Base-by-base conservation (phyloP, 2,888 invertebrate species). In the Dendrolimus pini region DNA sequence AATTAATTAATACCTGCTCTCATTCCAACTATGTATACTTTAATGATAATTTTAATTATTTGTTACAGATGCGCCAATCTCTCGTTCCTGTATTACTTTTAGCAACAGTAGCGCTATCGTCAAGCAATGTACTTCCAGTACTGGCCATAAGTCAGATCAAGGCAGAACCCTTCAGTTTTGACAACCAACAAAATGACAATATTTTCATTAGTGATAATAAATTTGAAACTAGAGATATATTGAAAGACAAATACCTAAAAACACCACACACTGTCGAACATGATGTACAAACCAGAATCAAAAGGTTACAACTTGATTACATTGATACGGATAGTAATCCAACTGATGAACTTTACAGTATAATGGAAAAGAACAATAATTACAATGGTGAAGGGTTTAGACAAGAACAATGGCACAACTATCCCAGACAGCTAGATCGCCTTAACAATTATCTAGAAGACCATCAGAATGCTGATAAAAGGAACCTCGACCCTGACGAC, bases 361-460 rank as follows among this genome's bases (percentile, higher is more conserved):
- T 72, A 47, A 66, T 76, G 52, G 72, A 68, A 59, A 76, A 77
- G 60, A 71, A 77, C 54, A 73, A 80, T 41, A 75, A 75, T 62
- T 77, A 80, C 57, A 77, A 82, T 59, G 80, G 79, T 1, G 77
- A 87, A 61, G 85, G 84, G n/a, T 83, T 78, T 60, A 71, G 83
- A 53, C 80, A 83, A 78, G 82, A 88, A 64, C 85, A 85, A 68
- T 86, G 86, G 88, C 87, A 84, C 59, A 85, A 87, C 67, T 89
- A 89, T 62, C 88, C 89, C 1, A 75, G 86, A 58, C 87, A 85
- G 60, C 67, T 88, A 56, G 85, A 88, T 65, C 83, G 86, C 55
- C 87, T 87, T 53, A 82, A 86, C 68, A 70, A 71, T 55, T 74
- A 75, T 58, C 61, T 75, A 1, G 72, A 71, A 53, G 68, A 74